Evolutionary conservation across 2,113 vertebrate genomes (phyloP), one percentile per base, ranked within the genome.

Genomic region (Camelus dromedarius): DNA sequence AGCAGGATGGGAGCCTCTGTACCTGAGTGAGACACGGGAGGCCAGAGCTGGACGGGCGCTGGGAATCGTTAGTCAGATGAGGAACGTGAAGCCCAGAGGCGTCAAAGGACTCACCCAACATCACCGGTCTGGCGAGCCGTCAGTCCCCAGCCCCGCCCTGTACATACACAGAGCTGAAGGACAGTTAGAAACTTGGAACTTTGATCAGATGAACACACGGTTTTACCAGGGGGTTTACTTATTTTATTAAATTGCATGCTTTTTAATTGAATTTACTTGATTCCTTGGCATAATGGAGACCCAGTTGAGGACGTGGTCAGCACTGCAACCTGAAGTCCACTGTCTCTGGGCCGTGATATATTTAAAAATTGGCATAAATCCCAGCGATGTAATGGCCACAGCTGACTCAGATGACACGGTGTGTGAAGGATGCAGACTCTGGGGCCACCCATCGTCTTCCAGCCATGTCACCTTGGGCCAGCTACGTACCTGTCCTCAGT

Each of bases 121-220:
- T 48, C 30, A 1, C 30, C 8, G 28, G 22, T 28, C 60, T 18
- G 18, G 81, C 76, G n/a, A 10, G 26, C 35, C 32, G 1, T 54
- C n/a, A 5, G n/a, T 4, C 20, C 24, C 50, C 72, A 32, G 14
- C 26, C 8, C 20, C 76, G 42, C n/a, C 28, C 46, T 15, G 48
- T 12, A 3, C 11, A 4, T 28, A 52, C 30, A 8, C 7, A 6
- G 30, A 56, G 30, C 30, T 3, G 6, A 54, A 30, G 0, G 9
- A 4, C 0, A 6, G 62, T 35, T 60, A 52, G 60, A 66, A 32
- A 35, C 0, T 2, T 22, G 73, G 91, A 50, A 26, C n/a, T 48
- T 73, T n/a, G 11, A 2, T 38, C 30, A 48, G 75, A 35, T 48
- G 32, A 72, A 80, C 32, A 42, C 2, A 5, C 8, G 30, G 50